Evolutionary conservation across 2,888 invertebrate genomes (phyloP).

Genomic region (Caenorhabditis zanzibari): DNA sequence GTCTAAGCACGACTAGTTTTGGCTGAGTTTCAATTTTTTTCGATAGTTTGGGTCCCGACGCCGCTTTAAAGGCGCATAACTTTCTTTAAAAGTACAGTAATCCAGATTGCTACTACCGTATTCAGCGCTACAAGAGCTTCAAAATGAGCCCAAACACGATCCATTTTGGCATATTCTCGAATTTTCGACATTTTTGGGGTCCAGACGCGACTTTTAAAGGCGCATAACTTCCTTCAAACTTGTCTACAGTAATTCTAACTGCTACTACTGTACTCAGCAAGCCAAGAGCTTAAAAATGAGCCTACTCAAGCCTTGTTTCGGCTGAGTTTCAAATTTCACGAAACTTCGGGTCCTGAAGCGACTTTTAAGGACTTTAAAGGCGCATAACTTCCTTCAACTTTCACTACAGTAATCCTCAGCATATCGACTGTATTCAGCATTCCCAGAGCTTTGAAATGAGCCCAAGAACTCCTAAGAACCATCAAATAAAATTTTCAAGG

Average conservation of each 20-base stretch:
- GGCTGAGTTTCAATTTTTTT: neutral
- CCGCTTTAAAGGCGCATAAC: constrained; percentile 2
- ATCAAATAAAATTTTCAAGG: neutral
- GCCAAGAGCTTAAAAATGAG: no score
- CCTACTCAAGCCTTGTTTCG: neutral
- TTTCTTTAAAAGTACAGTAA: neutral
- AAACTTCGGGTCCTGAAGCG: neutral
- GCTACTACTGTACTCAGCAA: no score
- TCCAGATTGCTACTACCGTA: neutral
- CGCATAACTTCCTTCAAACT: no score
- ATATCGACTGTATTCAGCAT: neutral
- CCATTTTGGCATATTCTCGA: neutral
- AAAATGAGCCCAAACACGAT: neutral
- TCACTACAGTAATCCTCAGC: neutral
- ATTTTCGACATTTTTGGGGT: no score
- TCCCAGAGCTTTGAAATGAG: neutral
- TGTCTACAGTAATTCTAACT: neutral
- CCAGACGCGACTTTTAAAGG: no score
- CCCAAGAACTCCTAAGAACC: neutral
- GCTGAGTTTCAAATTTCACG: neutral
- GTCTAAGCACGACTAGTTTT: neutral
- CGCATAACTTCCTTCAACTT: neutral
- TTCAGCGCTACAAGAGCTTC: neutral
- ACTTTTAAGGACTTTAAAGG: neutral
- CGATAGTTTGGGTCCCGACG: neutral